Evolutionary conservation across 2,888 invertebrate species (phyloP), one percentile per base, ranked within the genome.

Genomic region (Andrena hattorfiana): DNA sequence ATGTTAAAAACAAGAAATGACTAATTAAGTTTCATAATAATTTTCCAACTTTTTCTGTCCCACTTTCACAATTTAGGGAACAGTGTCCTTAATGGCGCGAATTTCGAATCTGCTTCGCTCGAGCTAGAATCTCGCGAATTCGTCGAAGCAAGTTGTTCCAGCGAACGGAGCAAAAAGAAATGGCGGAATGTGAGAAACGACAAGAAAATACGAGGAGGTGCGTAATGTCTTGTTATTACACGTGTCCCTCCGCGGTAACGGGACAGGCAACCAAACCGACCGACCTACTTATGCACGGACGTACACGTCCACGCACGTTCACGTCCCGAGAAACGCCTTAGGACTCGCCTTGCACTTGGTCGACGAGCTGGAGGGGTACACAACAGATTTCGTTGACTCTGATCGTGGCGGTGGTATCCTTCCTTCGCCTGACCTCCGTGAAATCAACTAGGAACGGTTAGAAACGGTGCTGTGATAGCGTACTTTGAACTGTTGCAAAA

Each of bases 171-270:
- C 23, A 69, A n/a, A 59, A 26, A 26, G n/a, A 28, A 48, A 28
- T 48, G 30, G 30, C 7, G 20, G 79, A 42, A 32, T 42, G 60
- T 42, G 72, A 32, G 81, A 78, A 63, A 56, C 35, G 42, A 84
- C 62, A 66, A 72, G 88, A 77, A 77, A 67, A 84, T 80, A 80
- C 79, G 72, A 73, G 64, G 77, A 76, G 79, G 75, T 64, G 81
- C 89, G 89, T 90, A 90, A 91, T 91, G 86, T 88, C 88, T 90
- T 90, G 87, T 92, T 91, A 92, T 91, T 90, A 92, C 89, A 90
- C 91, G 90, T 91, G 91, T 92, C 90, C 87, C 90, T 87, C 87
- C 86, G 87, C 71, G 87, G 86, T 92, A 92, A 92, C 91, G 91
- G 91, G 90, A 91, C 90, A 90, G 84, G 85, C 87, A 85, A 90